Evolutionary conservation across 2,797 vertebrate genomes (phyloP), one percentile per base, ranked within the genome.

Genomic region (Adelosebastes latens): DNA sequence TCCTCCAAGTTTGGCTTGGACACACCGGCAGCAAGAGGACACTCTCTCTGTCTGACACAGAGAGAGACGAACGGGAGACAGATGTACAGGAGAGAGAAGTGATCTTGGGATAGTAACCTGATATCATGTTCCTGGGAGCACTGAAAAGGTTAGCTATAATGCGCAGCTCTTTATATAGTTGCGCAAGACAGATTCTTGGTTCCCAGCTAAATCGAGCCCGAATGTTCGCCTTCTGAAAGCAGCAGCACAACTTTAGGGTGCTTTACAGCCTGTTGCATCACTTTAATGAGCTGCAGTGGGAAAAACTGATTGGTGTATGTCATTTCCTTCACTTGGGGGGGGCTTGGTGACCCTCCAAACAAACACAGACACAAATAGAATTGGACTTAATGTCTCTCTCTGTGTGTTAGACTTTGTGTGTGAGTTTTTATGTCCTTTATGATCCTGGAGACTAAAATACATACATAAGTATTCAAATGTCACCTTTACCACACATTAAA

Each of bases 81-180:
- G 94, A 96, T 96, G 95, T 89, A 92, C 86, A 77, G 86, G 79
- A 86, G 90, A 75, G 89, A 79, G 80, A 90, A 89, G 77, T 77
- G 87, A 94, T 92, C 90, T 87, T 78, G 88, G 80, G 82, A 89
- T 87, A 87, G 95, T 94, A 94, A 96, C 89, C 69, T 85, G 94
- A 95, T 95, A 91, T 90, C 90, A 91, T 91, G 91, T 92, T 94
- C 87, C 75, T 87, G 83, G 76, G 88, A 84, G 89, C 74, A 74
- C 89, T 86, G 84, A 86, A 92, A 95, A 95, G 94, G 94, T 95
- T 95, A 93, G 88, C 89, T 87, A 90, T 89, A 94, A 93, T 92
- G 91, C 72, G 79, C 90, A 79, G 79, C 58, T 92, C 96, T 96
- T 96, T 96, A 95, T 96, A 93, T 96, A 96, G 96, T 91, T 74